Base-by-base conservation (phyloP, 2,113 vertebrate species). In the Mesitornis unicolor region DNA sequence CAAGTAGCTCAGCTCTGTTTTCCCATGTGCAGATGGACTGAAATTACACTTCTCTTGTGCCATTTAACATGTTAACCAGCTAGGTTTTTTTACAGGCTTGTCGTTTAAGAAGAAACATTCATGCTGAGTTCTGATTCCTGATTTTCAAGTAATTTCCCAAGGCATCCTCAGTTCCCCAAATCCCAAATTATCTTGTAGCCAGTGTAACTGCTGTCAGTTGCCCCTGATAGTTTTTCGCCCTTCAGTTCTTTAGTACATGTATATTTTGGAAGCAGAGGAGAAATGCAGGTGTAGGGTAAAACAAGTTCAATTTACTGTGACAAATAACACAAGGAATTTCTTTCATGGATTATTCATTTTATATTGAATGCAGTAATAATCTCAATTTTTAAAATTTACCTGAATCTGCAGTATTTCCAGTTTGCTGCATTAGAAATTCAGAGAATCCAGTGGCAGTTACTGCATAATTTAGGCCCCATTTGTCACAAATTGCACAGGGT, bases 281-380 rank as follows among this genome's bases (percentile, higher is more conserved):
- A 84, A 95, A 70, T 43, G 28, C 38, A 80, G 8, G 60, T 65
- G 10, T 64, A 75, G 45, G 22, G 29, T 76, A 89, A 89, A 93
- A 60, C 40, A 93, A 94, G 77, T 19, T 82, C 53, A 64, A 93
- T 90, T 93, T 87, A 82, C 56, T 61, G 53, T 94, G 53, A 57
- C 65, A 94, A 95, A 82, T 90, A 94, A 75, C 13, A 13, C 65
- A 78, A 89, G 31, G 16, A 35, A 87, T 95, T 89, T 89, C 22
- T 94, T 86, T 84, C 35, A 93, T 75, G 60, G 61, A 63, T 91
- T 96, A 91, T 95, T 94, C 31, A 86, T 94, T 93, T 90, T 84
- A 68, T 69, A 63, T 28, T 84, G 74, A 87, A 93, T 68, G n/a
- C 20, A 93, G 54, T 78, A 90, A 95, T 87, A 71, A 89, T 87